Percentiles rank a stretch among this genome's conserved stretches.
phyloP scores from a whole-genome alignment of 2,113 vertebrate species.

The Pristiophorus japonicus region DNA sequence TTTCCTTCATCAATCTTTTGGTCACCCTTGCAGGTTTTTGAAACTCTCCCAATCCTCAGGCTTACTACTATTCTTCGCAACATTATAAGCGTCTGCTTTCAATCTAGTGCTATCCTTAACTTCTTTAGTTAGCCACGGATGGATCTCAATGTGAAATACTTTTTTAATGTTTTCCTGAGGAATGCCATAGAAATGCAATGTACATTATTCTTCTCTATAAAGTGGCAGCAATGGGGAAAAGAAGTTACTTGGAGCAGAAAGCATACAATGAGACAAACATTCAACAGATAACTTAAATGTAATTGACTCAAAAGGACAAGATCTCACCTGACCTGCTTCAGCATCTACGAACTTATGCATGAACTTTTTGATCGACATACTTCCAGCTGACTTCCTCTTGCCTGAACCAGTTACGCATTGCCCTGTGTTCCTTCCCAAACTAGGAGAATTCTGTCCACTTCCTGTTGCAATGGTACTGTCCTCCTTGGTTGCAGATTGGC shows the following conservation, averaged over 20 bases:
- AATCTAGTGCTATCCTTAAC: too few relatives aligned
- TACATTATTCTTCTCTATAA: not conserved
- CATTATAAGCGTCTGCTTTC: too few relatives aligned
- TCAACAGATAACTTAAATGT: not conserved
- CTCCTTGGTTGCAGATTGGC: slow-evolving; percentile 62
- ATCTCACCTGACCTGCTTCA: slow-evolving; percentile 58
- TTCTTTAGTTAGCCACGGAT: too few relatives aligned
- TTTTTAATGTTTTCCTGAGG: not conserved
- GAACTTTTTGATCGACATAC: slow-evolving; percentile 90
- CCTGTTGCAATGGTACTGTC: slow-evolving; percentile 50
- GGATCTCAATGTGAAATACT: not conserved
- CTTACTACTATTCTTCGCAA: too few relatives aligned
- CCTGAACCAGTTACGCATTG: slow-evolving; percentile 41
- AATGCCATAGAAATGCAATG: not conserved
- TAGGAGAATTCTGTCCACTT: slow-evolving; percentile 48
- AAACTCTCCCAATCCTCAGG: too few relatives aligned
- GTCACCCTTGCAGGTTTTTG: too few relatives aligned
- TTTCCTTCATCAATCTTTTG: too few relatives aligned
- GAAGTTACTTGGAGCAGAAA: not conserved
- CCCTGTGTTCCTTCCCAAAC: slow-evolving; percentile 50
- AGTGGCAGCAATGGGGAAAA: not conserved
- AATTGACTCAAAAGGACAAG: not conserved
- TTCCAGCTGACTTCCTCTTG: slow-evolving; percentile 72
- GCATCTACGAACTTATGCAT: slow-evolving; percentile 73
- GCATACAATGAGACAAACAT: not conserved